Base-by-base conservation (phyloP, 2,113 vertebrate genomes). In the Alethe castanea region DNA sequence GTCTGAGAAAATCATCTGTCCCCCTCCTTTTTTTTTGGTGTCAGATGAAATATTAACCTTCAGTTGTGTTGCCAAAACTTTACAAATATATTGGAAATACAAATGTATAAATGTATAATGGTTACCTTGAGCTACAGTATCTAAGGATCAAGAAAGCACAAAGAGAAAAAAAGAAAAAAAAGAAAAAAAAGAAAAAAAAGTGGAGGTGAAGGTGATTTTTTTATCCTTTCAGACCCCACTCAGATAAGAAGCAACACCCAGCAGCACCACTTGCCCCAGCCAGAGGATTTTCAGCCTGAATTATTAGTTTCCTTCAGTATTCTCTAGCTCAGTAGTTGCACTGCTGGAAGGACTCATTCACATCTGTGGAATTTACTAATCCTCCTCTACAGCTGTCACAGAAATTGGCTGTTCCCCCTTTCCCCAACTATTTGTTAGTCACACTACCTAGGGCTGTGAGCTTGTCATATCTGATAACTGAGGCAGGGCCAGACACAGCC, bases 271-370 rank as follows among this genome's bases (percentile, higher is more conserved):
- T 86, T 84, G 23, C 33, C 44, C 28, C 66, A 90, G 66, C 6
- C 64, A 83, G 54, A 72, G 35, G 44, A 91, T 17, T 71, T 89
- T 66, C 35, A 48, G 52, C 36, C 40, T 61, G 50, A 82, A 54
- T 94, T 88, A 57, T 83, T 48, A 26, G 53, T 31, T 53, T 82
- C 61, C 45, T 48, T 61, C 61, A 61, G 35, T 36, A 48, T 62
- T 83, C 73, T 61, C 38, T 74, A 81, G 65, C 70, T 96, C 65
- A 56, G 42, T 53, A 82, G 74, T 19, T 1, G 2, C 48, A 69
- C 11, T 84, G 93, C 94, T 94, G 73, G 85, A 88, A 96, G 94
- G 93, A 94, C 83, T 92, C 92, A 62, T 59, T 92, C 85, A 73
- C 70, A 84, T 96, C 85, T 88, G 47, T 73, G 31, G 87, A 66